Conservation (phyloP, 92 coral and sea anemone genomes). For the Porites lobata region DNA sequence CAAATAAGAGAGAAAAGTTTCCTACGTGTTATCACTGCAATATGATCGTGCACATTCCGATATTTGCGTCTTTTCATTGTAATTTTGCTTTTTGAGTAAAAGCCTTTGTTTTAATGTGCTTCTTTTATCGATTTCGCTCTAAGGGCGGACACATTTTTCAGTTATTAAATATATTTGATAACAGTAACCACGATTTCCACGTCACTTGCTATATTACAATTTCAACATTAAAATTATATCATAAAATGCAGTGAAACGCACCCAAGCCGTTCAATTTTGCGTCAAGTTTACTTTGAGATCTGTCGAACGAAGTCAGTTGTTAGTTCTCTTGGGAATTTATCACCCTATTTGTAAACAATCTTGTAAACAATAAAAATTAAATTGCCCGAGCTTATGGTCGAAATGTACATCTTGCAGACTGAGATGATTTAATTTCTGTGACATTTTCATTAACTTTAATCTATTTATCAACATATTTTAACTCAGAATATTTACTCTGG, state of each 20-base stretch:
- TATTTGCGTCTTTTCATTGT: conserved; percentile 13
- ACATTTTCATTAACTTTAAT: background rate
- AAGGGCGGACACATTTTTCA: background rate
- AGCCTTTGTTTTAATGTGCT: background rate
- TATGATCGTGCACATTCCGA: background rate
- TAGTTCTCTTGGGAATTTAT: conserved; percentile 12
- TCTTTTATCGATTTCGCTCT: conserved; percentile 1
- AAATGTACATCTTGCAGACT: background rate
- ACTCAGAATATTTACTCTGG: conserved; percentile 3
- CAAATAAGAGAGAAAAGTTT: background rate
- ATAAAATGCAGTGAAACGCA: too few relatives aligned
- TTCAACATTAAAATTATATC: too few relatives aligned
- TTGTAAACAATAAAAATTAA: background rate
- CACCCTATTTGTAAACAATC: background rate
- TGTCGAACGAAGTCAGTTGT: background rate
- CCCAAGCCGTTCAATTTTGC: too few relatives aligned
- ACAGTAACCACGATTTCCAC: conserved; percentile 1
- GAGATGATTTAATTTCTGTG: background rate
- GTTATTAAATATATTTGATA: background rate
- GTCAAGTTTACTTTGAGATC: background rate
- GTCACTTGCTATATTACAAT: background rate
- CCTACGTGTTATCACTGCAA: background rate
- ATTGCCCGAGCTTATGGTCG: background rate
- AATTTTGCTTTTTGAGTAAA: background rate
- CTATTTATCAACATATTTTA: conserved; percentile 1